A percentile compares a stretch with the other conserved stretches of the same genome.
Evolutionary conservation across 2,113 vertebrate genomes (phyloP).

Genomic region (Paedocypris sp.): DNA sequence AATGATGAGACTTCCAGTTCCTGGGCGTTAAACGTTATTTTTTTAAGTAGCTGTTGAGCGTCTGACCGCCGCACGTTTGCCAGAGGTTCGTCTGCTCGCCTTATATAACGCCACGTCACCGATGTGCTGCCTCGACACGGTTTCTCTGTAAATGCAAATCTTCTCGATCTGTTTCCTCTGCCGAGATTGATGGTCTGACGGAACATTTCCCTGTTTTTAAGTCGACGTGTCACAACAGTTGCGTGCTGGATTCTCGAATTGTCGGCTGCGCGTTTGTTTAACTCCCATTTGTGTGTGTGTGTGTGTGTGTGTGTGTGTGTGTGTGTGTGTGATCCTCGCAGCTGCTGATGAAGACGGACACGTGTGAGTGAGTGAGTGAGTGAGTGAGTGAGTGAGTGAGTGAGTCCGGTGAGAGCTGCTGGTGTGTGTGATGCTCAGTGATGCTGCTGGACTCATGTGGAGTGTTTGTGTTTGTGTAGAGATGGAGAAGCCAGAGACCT

Average conservation of each 20-base stretch:
- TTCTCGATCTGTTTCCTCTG: neutral
- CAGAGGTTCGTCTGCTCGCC: neutral
- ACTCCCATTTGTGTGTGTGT: no score
- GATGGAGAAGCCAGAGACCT: slow-evolving; percentile 59
- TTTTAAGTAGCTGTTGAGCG: neutral
- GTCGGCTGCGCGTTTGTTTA: neutral
- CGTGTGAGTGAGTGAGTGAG: neutral
- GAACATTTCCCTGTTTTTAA: neutral
- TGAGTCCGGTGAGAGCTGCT: no score
- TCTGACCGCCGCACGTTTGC: neutral
- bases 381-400: no score
- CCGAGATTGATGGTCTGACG: neutral
- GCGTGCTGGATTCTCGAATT: neutral
- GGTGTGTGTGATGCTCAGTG: neutral
- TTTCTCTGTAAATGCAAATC: neutral
- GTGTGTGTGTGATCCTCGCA: no score
- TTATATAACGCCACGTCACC: neutral
- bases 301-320: no score
- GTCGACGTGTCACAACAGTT: neutral
- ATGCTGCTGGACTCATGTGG: no score
- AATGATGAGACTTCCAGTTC: slow-evolving; percentile 7
- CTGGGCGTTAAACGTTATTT: slow-evolving; percentile 4
- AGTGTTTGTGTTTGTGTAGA: slow-evolving; percentile 40
- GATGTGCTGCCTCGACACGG: no score
- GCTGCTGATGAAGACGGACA: no score